These are phyloP conservation scores for Drosophila orosa DNA, from an alignment of 1,140 invertebrate species.

Conservation along the genomic window DNA sequence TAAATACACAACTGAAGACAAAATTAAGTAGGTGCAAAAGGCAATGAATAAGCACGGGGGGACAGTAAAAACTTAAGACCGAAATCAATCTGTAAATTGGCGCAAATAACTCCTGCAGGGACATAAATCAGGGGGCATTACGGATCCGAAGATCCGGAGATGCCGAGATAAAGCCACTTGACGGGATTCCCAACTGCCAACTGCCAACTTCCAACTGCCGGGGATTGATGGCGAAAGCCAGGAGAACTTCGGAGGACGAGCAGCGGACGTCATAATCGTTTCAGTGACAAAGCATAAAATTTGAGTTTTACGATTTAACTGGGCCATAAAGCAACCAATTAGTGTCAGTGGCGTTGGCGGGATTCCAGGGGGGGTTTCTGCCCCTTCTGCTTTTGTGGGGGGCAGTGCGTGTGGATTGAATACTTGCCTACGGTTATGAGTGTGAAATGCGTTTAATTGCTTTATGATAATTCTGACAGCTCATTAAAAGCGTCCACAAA, in stretches of 20 bases:
- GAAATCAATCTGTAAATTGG: slow-evolving; percentile 78
- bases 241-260: slow-evolving; percentile 9
- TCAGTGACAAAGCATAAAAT: slow-evolving; percentile 83
- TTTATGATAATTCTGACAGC: slow-evolving; percentile 81
- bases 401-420: slow-evolving; percentile 51
- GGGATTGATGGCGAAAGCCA: slow-evolving; percentile 18
- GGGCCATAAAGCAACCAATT: slow-evolving; percentile 83
- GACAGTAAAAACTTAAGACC: slow-evolving; percentile 51
- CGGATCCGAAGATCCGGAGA: slow-evolving; percentile 44
- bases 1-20: neutral
- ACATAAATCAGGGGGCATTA: slow-evolving; percentile 67
- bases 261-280: slow-evolving; percentile 81
- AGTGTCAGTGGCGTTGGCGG: slow-evolving; percentile 70
- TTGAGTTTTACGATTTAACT: slow-evolving; percentile 83
- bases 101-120: slow-evolving; percentile 62
- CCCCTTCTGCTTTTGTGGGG: slow-evolving; percentile 5
- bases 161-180: slow-evolving; percentile 53
- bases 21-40: slow-evolving; percentile 60
- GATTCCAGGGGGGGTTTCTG: slow-evolving; percentile 6
- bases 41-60: slow-evolving; percentile 45
- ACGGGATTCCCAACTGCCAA: slow-evolving; percentile 35
- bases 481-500: slow-evolving; percentile 63
- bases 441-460: slow-evolving; percentile 78
- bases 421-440: slow-evolving; percentile 49
- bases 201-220: slow-evolving; percentile 13